Evolutionary conservation across 2,797 vertebrate genomes (phyloP), one percentile per base, ranked within the genome.

Genomic region (Protonibea diacanthus): DNA sequence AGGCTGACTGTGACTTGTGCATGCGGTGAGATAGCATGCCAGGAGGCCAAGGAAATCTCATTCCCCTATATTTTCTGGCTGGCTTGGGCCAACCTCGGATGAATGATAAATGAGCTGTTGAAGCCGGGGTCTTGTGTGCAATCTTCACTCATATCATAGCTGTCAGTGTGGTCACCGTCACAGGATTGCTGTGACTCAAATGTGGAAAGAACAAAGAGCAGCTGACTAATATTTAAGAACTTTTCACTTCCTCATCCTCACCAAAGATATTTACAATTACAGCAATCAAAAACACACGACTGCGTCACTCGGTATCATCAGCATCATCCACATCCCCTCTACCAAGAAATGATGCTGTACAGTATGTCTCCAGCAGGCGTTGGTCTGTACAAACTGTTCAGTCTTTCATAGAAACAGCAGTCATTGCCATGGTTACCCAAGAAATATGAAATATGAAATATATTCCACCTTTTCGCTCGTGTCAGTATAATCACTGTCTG

Each of bases 21-120:
- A 79, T 48, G 67, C 61, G 21, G 72, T 25, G 58, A 76, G 83
- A 91, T 81, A 86, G 78, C 68, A 66, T 80, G 83, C 76, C 86
- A 84, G 42, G 72, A 83, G 81, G 90, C 80, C 86, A 77, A 85
- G 90, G 84, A 83, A 92, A 92, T 89, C 88, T 88, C 80, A 87
- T 89, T 83, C 86, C 69, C 76, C 53, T 71, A 74, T 76, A 85
- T 90, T 85, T 92, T 75, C 87, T 74, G 71, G 53, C 72, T 77
- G 78, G 81, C 88, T 86, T 51, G 29, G 82, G 64, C 77, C 83
- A 84, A 80, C 86, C 86, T 82, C 69, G 17, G 82, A 86, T 90
- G 81, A 91, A 90, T 90, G 84, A 92, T 90, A 89, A 88, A 92
- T 88, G 88, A 87, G 84, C 67, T 82, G 86, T 76, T 82, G 68